Evolutionary conservation across 2,113 vertebrate genomes (phyloP), one percentile per base, ranked within the genome.

Genomic region (Osmerus eperlanus): DNA sequence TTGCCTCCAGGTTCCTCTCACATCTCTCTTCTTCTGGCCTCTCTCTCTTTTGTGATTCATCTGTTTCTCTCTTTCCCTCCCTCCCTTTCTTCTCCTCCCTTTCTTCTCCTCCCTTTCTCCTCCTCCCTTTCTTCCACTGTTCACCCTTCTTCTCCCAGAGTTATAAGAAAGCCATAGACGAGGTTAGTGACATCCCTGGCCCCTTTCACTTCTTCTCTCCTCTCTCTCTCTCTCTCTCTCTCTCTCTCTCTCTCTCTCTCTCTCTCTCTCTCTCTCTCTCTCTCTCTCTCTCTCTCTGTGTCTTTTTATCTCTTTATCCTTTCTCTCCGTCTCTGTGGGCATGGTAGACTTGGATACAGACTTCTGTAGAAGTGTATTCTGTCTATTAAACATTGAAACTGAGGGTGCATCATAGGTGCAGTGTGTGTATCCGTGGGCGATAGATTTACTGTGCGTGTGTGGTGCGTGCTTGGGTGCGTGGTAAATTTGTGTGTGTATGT

Each of bases 131-230:
- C 85, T 87, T 87, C 88, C 83, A 82, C 79, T 80, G 91, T 92
- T 84, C 86, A 80, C 91, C 90, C 91, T 87, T 89, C 90, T 91
- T 91, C 86, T 84, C 88, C 91, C 94, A 96, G 95, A 96, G 95
- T 92, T 98, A 96, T 95, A 98, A 96, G 94, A 97, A 96, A 96
- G 96, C 94, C 90, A 95, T 97, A 96, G 96, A 96, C 90, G 95
- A 98, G 96, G 95, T 96, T 91, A 95, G 96, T 96, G 93, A 89
- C 78, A 61, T 73, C 71, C 14, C 53, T 65, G 79, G 78, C 74
- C 75, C 75, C 15, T 19, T 67, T 78, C 32, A 58, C 59, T 9
- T 55, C 58, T 15, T 3, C 21, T 21, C 55, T 3, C 36, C 21
- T 19, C 54, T 12, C 6, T 8, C 55, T 68, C 3, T 74, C 13